These are phyloP conservation scores for Sarcophilus harrisii DNA, from an alignment of 2,797 vertebrate genomes.

Conservation along the genomic window DNA sequence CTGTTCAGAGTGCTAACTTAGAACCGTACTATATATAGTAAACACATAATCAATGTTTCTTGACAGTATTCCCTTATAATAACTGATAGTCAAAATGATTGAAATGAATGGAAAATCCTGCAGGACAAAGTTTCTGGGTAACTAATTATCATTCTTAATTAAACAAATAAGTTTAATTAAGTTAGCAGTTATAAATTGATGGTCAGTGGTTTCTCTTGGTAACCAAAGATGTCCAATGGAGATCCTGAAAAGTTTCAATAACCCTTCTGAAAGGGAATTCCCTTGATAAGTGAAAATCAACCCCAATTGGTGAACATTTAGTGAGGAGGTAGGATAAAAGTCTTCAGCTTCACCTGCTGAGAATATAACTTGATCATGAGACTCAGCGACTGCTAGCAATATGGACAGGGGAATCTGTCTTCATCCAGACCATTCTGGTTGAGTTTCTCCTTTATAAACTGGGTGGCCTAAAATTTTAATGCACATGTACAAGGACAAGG, in stretches of 20 bases:
- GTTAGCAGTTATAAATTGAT: not conserved
- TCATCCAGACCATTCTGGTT: not conserved
- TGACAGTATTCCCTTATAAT: not conserved
- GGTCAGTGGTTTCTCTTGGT: not conserved
- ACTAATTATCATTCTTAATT: not conserved
- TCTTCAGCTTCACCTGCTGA: not conserved
- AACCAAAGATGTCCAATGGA: not conserved
- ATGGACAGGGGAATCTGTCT: not conserved
- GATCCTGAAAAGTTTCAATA: not conserved
- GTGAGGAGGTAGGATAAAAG: too few species aligned
- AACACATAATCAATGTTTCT: not conserved
- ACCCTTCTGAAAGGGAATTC: not conserved
- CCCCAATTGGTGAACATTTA: not conserved
- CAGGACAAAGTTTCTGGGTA: not conserved
- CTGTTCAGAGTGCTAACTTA: not conserved
- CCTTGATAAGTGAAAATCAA: not conserved
- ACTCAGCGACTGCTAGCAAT: not conserved
- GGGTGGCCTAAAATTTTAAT: not conserved
- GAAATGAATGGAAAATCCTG: not conserved
- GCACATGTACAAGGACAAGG: not conserved
- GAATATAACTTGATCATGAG: not conserved
- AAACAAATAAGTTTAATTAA: not conserved
- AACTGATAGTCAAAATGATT: not conserved
- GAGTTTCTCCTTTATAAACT: not conserved
- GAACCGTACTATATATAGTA: too few species aligned